Evolutionary conservation across 2,113 vertebrate genomes (phyloP).

Genomic region (Cheirogaleus medius): DNA sequence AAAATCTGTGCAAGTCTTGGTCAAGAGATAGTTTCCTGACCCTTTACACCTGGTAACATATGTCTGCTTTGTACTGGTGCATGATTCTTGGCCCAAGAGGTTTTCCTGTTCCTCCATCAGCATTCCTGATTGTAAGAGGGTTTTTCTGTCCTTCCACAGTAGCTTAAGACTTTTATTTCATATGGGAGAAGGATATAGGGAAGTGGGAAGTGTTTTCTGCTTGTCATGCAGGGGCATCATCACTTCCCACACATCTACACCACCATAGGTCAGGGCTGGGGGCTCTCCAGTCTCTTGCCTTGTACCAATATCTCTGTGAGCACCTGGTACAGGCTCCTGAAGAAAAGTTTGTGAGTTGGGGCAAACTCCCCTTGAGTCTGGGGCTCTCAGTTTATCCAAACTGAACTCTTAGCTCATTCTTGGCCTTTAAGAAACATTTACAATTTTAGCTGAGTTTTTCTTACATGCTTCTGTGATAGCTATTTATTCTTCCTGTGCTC

Average conservation of each 20-base stretch:
- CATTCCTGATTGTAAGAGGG: neutral
- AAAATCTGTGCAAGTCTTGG: neutral
- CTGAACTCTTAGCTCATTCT: neutral
- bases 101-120: neutral
- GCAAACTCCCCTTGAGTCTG: neutral
- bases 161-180: neutral
- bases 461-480: neutral
- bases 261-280: accelerated
- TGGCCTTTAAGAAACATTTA: neutral
- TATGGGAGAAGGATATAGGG: neutral
- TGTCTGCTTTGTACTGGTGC: neutral
- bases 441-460: neutral
- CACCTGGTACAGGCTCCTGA: neutral
- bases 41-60: neutral
- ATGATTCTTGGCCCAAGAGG: neutral
- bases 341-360: neutral
- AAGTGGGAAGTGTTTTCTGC: neutral
- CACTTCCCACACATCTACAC: neutral
- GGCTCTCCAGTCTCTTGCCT: neutral
- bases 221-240: neutral
- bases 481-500: neutral
- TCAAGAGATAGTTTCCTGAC: neutral
- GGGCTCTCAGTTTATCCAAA: neutral
- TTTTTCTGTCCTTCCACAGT: neutral
- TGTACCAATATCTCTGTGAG: neutral